Conservation (phyloP, 2,888 invertebrate species). For the Drosophila dives region DNA sequence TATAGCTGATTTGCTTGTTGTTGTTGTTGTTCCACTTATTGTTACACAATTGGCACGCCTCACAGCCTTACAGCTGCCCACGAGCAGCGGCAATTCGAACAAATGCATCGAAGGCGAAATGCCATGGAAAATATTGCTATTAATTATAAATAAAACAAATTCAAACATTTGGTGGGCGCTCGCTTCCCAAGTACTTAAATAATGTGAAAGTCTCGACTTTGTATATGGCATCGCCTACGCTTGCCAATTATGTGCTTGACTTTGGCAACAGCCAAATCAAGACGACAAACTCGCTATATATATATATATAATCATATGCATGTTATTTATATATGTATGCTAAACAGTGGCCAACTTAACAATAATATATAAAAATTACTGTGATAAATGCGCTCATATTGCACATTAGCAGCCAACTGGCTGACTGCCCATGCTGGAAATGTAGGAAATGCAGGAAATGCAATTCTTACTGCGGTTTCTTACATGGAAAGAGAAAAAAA, state of each 20-base stretch:
- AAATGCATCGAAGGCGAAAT: slow-evolving; percentile 60
- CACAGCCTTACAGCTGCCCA: slow-evolving; percentile 58
- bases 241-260: slow-evolving; percentile 73
- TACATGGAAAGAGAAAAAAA: slow-evolving; percentile 38
- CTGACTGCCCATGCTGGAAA: slow-evolving; percentile 33
- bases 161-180: slow-evolving; percentile 62
- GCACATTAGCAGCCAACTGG: slow-evolving; percentile 55
- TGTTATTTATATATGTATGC: slow-evolving; percentile 19
- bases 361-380: slow-evolving; percentile 29
- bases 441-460: slow-evolving; percentile 9
- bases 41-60: slow-evolving; percentile 59
- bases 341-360: slow-evolving; percentile 54
- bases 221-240: slow-evolving; percentile 66
- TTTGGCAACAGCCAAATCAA: slow-evolving; percentile 61
- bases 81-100: slow-evolving; percentile 35
- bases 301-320: slow-evolving; percentile 5
- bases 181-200: slow-evolving; percentile 37
- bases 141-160: slow-evolving; percentile 69
- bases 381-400: slow-evolving; percentile 52
- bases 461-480: slow-evolving; percentile 35
- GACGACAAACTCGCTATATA: slow-evolving; percentile 38
- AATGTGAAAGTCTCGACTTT: slow-evolving; percentile 64
- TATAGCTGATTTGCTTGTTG: slow-evolving; percentile 22
- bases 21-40: slow-evolving; percentile 30
- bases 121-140: slow-evolving; percentile 52